Base-by-base conservation (phyloP, 1,140 invertebrate genomes). In the Dinoponera quadriceps region DNA sequence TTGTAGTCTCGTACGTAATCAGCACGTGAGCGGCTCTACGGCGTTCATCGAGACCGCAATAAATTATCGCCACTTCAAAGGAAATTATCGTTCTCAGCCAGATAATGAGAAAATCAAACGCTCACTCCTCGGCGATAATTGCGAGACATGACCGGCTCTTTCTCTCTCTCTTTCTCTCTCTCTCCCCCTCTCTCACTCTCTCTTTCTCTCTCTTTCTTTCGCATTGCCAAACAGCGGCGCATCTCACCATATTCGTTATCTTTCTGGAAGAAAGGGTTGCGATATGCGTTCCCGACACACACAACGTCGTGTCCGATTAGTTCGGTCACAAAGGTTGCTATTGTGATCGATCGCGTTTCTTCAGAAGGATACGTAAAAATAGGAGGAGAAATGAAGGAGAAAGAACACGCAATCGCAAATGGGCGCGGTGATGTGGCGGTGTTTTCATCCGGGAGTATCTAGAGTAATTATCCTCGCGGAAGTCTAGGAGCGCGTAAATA, bases 61-160 rank as follows among this genome's bases (percentile, higher is more conserved):
- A 80, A 80, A 80, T 80, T 80, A 57, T 14, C 29, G 33, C 25
- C 18, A 29, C 75, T 71, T 80, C 65, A 80, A 57, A 80, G 33
- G 9, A 14, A 59, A 55, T 78, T 69, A 78, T 78, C 73, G 62
- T 20, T 13, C 49, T 14, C 25, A 25, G 57, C 7, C 18, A 22
- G 1, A 29, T 57, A 78, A 78, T 68, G 49, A 55, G 18, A 29
- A 59, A 25, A 80, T 80, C 25, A 44, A 16, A 80, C 33, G 69
- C 9, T 57, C 20, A n/a, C n/a, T n/a, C n/a, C 22, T 60, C 18
- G 27, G 18, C 27, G 65, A 80, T 71, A 69, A 80, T 22, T 71
- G 38, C 16, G 11, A 63, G 18, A 48, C n/a, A 20, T 55, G 48
- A 33, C 20, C 27, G 38, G 38, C 38, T 44, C 7, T 44, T 11